Evolutionary conservation across 2,113 vertebrate genomes (phyloP), one percentile per base, ranked within the genome.

Genomic region (Anser brachyrhynchus): DNA sequence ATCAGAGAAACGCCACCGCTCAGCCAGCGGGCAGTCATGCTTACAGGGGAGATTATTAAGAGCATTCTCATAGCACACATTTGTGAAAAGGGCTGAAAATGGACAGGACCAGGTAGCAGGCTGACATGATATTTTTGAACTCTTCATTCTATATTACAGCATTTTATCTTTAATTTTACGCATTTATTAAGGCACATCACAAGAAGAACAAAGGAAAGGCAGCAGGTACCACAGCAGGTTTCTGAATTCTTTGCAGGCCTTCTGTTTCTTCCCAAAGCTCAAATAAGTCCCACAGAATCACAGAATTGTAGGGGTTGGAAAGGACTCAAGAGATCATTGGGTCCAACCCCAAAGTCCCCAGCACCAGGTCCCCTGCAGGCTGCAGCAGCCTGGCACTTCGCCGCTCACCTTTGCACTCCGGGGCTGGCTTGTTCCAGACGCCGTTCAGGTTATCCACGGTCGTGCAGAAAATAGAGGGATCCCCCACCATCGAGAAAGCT

Each of bases 401-500:
- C 52, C 7, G 21, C 79, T 97, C 94, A 97, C 96, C 95, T 92
- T 67, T 94, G 88, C 96, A 97, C 13, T 93, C 52, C 0, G 96
- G 96, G 37, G 96, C 71, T 25, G 96, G 93, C 33, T 80, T 51
- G 67, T 3, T 96, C 96, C 96, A 97, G 37, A 86, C 85, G 0
- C 95, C 96, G 0, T 96, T 96, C 19, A 74, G 0, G 4, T 84
- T 17, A 1, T 97, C 96, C 1, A 0, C 41, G 93, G 79, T 96
- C 0, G 95, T 97, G 71, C 96, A 97, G 92, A 81, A 76, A 55
- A 97, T 95, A 1, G 96, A 95, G 43, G 84, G 87, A 2, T 97
- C 94, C 85, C 96, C 96, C 79, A 97, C 29, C 85, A 97, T 20
- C 0, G 93, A 81, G 61, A 97, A 88, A 39, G 82, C 37, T 10